Evolutionary conservation across 2,113 vertebrate species (phyloP), one percentile per base, ranked within the genome.

Genomic region (Thoracochromis brauschi): DNA sequence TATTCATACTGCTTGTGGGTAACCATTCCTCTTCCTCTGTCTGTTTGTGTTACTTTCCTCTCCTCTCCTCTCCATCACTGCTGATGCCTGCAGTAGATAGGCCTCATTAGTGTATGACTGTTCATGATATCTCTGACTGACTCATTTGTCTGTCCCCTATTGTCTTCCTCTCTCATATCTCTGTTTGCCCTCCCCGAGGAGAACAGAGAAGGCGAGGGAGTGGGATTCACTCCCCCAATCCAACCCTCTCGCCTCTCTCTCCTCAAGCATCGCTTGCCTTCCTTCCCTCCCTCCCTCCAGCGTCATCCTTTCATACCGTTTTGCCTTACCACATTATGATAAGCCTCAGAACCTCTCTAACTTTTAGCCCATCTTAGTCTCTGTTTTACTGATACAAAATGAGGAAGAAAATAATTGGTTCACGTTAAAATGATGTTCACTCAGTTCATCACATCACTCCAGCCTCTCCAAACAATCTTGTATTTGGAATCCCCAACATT

Each of bases 51-150:
- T 29, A 38, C 47, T 49, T 78, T 78, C 47, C 31, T 83, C 60
- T 53, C 40, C 57, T 79, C 54, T 68, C 53, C 40, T 51, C 80
- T 38, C 73, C 24, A 17, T 73, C 89, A 71, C 71, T 63, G 31
- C 87, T 86, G 89, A 89, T 89, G 85, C 85, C 93, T 88, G 79
- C 87, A 90, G 85, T 91, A 92, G 92, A 95, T 91, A 90, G 82
- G 82, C 90, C 94, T 92, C 87, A 93, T 93, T 92, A 92, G 91
- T 83, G 87, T 84, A 87, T 88, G 92, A 93, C 88, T 93, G 89
- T 91, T 95, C 73, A 85, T 93, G 93, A 95, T 96, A 94, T 95
- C 91, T 92, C 91, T 85, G 86, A 94, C 87, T 91, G 89, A 93
- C 79, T 93, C 89, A 92, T 94, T 90, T 89, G 81, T 92, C 90